Percentiles rank a stretch among this genome's conserved stretches.
Conservation (phyloP, 2,888 invertebrate genomes). For the Schizotus pectinicornis region DNA sequence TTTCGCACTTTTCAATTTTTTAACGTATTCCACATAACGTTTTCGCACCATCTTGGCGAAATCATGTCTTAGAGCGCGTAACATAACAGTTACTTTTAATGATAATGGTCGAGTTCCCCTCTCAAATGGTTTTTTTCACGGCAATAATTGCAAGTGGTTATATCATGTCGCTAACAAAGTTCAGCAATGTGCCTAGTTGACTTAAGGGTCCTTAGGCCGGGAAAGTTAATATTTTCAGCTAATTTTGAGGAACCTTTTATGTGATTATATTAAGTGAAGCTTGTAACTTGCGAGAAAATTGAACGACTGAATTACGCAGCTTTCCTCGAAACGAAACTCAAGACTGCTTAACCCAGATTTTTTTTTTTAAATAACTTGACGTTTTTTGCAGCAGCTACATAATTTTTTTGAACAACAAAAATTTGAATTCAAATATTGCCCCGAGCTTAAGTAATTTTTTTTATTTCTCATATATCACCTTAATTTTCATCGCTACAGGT, state of each 20-base stretch:
- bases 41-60: slow-evolving; percentile 9
- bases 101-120: slow-evolving; percentile 31
- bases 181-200: slow-evolving; percentile 29
- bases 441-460: too few species aligned
- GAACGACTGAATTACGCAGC: too few species aligned
- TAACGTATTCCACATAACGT: slow-evolving; percentile 2
- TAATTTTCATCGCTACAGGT: too few species aligned
- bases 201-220: background rate
- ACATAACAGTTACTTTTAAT: slow-evolving; percentile 38
- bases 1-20: background rate
- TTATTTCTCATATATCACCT: too few species aligned
- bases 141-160: slow-evolving; percentile 28
- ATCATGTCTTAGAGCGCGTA: slow-evolving; percentile 7
- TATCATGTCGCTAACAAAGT: slow-evolving; percentile 27
- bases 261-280: too few species aligned
- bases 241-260: background rate
- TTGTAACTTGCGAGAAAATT: too few species aligned
- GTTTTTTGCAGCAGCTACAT: too few species aligned
- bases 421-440: too few species aligned
- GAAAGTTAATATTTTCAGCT: background rate
- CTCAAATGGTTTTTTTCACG: slow-evolving; percentile 21
- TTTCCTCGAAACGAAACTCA: too few species aligned
- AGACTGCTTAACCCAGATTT: too few species aligned
- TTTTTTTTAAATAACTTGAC: too few species aligned
- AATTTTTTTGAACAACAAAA: too few species aligned